Base-by-base conservation (phyloP, 2,888 invertebrate species). In the Papilio gigon region DNA sequence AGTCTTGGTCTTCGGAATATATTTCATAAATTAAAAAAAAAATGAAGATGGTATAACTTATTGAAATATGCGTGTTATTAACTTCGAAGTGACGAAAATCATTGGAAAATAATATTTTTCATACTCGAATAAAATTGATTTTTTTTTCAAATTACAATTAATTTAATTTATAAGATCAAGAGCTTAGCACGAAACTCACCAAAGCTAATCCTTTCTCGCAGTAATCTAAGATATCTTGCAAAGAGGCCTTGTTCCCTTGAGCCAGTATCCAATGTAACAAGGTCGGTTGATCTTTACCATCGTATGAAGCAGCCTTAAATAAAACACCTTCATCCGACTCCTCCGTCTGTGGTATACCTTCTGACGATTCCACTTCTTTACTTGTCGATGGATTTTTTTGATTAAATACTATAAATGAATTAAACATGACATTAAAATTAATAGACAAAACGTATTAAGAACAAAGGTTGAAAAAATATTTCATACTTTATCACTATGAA, bases 251-350 rank as follows among this genome's bases (percentile, higher is more conserved):
- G 79, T 95, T 95, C 76, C 97, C 97, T 79, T 96, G 95, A 4
- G 96, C 95, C 30, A 95, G 94, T 68, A 98, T 97, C 98, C 98
- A 98, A 76, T 97, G 96, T 69, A 96, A 90, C 42, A 98, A 86
- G 30, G 95, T 95, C 1, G 94, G 87, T 9, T 93, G 92, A 17
- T 92, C 90, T 72, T 86, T 87, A 70, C 79, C 84, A 64, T 88
- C 88, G 59, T 81, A 83, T 47, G 84, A 84, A 9, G 80, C 83
- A 14, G 84, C 84, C 70, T 85, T 85, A 70, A 88, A 90, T 0
- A 80, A 82, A 64, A 85, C 85, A 0, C 85, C 88, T 47, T 89
- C 91, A 44, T 88, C 89, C 0, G 85, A 85, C 53, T 85, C 88
- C 66, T 85, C 86, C 35, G 85, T 83, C 1, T 76, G 81, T 35